Evolutionary conservation across 1,140 invertebrate species (phyloP).

Genomic region (Triops longicaudatus): DNA sequence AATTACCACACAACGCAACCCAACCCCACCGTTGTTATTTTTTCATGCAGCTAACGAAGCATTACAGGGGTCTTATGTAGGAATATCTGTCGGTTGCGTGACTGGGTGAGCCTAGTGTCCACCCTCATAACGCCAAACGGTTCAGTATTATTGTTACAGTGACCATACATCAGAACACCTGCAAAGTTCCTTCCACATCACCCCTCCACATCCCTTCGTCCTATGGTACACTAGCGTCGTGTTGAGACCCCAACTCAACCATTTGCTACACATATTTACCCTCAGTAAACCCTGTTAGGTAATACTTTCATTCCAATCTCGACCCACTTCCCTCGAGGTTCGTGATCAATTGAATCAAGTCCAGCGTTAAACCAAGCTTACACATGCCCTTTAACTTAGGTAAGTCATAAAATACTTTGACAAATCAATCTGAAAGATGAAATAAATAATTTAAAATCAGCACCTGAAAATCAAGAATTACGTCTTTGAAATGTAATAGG

Average conservation of each 20-base stretch:
- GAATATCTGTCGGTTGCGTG: neutral
- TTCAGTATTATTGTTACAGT: conserved; percentile 4
- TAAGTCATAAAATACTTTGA: too few species aligned
- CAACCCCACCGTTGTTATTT: neutral
- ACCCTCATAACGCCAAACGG: neutral
- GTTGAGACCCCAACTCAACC: neutral
- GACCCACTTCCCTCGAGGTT: neutral
- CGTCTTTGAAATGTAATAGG: too few species aligned
- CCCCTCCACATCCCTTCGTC: neutral
- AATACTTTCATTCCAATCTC: neutral
- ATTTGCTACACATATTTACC: neutral
- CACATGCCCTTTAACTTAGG: too few species aligned
- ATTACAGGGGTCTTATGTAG: neutral
- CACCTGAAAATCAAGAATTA: too few species aligned
- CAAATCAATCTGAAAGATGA: too few species aligned
- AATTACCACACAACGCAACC: too few species aligned
- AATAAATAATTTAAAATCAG: too few species aligned
- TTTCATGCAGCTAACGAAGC: neutral
- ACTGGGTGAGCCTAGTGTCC: neutral
- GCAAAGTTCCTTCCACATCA: neutral
- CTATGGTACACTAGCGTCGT: neutral
- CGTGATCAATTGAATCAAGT: too few species aligned
- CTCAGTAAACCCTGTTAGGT: neutral
- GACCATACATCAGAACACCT: conserved; percentile 2
- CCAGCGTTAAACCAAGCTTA: too few species aligned